A percentile compares a stretch with the other conserved stretches of the same genome.
These are phyloP conservation scores for Chloroclysta siterata DNA, from an alignment of 2,888 invertebrate species.

Conservation along the genomic window DNA sequence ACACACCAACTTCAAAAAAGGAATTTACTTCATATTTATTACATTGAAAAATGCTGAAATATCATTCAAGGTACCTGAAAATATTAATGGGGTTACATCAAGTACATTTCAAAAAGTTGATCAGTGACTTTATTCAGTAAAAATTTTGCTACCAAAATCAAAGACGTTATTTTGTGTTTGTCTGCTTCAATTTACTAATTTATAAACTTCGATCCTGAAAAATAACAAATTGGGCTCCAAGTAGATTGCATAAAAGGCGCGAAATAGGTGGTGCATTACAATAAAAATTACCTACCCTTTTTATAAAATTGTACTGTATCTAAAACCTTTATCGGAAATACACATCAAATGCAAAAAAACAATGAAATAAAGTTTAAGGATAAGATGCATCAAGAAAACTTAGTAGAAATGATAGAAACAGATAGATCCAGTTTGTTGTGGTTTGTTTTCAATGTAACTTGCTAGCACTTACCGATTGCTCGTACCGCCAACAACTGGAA, in stretches of 20 bases:
- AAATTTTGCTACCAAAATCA: neutral
- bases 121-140: neutral
- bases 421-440: conserved; percentile 21
- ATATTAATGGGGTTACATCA: neutral
- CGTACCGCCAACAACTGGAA: conserved; percentile 18
- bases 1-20: neutral
- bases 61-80: neutral
- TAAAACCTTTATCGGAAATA: conserved; percentile 6
- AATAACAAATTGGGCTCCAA: neutral
- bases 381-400: neutral
- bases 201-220: neutral
- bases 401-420: conserved; percentile 9
- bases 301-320: neutral
- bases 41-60: neutral
- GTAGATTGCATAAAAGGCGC: neutral
- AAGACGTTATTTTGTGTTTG: neutral
- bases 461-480: conserved; percentile 39
- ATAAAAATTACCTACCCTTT: neutral
- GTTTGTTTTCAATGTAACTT: conserved; percentile 23
- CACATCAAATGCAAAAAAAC: conserved; percentile 3
- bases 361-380: neutral
- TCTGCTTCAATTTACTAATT: neutral
- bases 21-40: neutral
- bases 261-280: neutral
- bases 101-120: neutral